phyloP scores from a whole-genome alignment of 2,113 vertebrate genomes.

The Percopsis transmontana region DNA sequence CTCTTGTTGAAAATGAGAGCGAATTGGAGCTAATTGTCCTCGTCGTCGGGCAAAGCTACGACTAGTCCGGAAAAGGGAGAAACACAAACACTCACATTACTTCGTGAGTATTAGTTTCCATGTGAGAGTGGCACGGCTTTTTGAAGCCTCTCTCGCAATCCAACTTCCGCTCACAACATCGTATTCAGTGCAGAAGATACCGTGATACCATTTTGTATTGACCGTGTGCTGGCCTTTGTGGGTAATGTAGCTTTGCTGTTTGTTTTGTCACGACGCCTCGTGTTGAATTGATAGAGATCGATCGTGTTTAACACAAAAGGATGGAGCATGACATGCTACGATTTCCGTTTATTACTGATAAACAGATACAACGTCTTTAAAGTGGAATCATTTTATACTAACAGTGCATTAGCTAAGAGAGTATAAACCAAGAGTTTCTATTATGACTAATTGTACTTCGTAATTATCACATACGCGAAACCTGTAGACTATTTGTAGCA shows the following conservation, averaged over 20 bases:
- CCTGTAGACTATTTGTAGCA: too few species aligned
- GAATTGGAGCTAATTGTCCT: slow-evolving; percentile 28
- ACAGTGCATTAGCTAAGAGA: too few species aligned
- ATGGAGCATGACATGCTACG: too few species aligned
- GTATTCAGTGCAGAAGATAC: not conserved
- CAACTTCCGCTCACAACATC: not conserved
- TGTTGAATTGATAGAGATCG: slow-evolving; percentile 1
- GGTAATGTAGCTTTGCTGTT: slow-evolving; percentile 4
- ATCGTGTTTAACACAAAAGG: not conserved
- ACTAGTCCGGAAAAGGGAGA: slow-evolving; percentile 19
- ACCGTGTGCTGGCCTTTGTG: not conserved
- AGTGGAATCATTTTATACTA: too few species aligned
- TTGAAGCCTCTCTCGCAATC: slow-evolving; percentile 8
- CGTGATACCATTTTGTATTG: slow-evolving; percentile 8
- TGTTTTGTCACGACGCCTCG: not conserved
- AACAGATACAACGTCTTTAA: too few species aligned
- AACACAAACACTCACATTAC: slow-evolving; percentile 43
- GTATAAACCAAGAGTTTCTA: too few species aligned
- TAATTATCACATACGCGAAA: too few species aligned
- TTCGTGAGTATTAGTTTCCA: slow-evolving; percentile 36
- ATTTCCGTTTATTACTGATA: too few species aligned
- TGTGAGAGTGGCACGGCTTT: slow-evolving; percentile 26
- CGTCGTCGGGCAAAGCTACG: not conserved
- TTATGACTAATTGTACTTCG: too few species aligned
- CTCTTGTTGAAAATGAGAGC: slow-evolving; percentile 6